Evolutionary conservation across 1,140 invertebrate species (phyloP), one percentile per base, ranked within the genome.

Genomic region (Intoshia linei): DNA sequence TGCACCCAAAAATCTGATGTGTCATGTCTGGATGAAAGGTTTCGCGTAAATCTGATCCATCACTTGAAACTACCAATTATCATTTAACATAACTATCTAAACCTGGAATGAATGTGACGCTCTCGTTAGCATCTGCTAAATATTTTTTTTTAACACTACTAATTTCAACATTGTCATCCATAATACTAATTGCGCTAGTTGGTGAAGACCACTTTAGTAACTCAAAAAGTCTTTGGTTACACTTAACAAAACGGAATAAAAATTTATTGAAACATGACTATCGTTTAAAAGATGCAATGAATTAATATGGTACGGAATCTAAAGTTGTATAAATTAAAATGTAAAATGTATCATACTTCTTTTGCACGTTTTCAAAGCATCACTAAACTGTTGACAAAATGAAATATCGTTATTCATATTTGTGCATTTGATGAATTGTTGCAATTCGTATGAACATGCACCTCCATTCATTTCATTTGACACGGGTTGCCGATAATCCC

Each of bases 1-100:
- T 65, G 46, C 79, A 73, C 18, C 77, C 77, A 62, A 83, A 87
- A 14, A 84, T 66, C 59, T 87, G 78, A 62, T 90, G 76, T 34
- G 73, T 73, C 73, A 83, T 81, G 34, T 73, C 71, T 5, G 78
- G 74, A 33, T 66, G 63, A 52, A 83, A 84, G 13, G 59, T 61
- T 5, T 57, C 57, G n/a, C 61, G n/a, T n/a, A n/a, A n/a, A n/a
- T n/a, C n/a, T n/a, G n/a, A n/a, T n/a, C n/a, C n/a, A n/a, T n/a
- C n/a, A n/a, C n/a, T n/a, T n/a, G n/a, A n/a, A n/a, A n/a, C n/a
- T n/a, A n/a, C n/a, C n/a, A n/a, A n/a, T n/a, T 56, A 22, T 72
- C 67, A 56, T 73, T 64, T 43, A 72, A 65, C 15, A 79, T 48
- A 51, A 78, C 74, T 15, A 66, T 48, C 23, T 62, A 50, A 36